phyloP scores from a whole-genome alignment of 2,113 vertebrate genomes.

The Penelope pileata region DNA sequence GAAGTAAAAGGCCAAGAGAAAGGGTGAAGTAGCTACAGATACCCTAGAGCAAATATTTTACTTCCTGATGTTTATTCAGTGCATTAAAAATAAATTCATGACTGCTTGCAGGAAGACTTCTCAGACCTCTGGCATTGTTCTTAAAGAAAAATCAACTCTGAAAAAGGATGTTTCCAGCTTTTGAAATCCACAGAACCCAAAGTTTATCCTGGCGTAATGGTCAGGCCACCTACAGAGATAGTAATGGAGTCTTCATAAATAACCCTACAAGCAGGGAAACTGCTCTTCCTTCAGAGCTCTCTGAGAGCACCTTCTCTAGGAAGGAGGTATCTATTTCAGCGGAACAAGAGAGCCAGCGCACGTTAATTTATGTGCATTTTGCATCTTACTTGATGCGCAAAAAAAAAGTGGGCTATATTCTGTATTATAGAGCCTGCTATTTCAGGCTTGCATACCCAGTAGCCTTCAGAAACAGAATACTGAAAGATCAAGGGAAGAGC shows the following conservation, averaged over 20 bases:
- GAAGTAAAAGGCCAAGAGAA: neutral
- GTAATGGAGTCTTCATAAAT: neutral
- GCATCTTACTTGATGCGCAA: neutral
- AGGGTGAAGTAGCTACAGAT: neutral
- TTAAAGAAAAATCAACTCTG: neutral
- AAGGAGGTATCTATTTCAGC: neutral
- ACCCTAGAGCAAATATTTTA: neutral
- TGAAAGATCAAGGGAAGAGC: neutral
- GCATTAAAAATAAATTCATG: neutral
- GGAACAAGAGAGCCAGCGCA: neutral
- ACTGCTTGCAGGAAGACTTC: neutral
- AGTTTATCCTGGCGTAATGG: neutral
- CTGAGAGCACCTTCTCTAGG: neutral
- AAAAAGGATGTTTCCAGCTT: neutral
- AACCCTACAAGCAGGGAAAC: neutral
- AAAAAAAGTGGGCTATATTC: neutral
- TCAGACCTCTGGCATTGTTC: neutral
- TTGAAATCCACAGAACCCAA: neutral
- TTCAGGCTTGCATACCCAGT: neutral
- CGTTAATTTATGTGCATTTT: neutral
- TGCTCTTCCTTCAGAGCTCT: neutral
- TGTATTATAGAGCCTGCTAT: neutral
- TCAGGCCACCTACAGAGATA: neutral
- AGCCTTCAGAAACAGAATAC: neutral
- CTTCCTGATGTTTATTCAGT: slow-evolving; percentile 18